A percentile compares a stretch with the other conserved stretches of the same genome.
Evolutionary conservation across 1,140 invertebrate species (phyloP).

Genomic region (Hydropsyche tenuis): DNA sequence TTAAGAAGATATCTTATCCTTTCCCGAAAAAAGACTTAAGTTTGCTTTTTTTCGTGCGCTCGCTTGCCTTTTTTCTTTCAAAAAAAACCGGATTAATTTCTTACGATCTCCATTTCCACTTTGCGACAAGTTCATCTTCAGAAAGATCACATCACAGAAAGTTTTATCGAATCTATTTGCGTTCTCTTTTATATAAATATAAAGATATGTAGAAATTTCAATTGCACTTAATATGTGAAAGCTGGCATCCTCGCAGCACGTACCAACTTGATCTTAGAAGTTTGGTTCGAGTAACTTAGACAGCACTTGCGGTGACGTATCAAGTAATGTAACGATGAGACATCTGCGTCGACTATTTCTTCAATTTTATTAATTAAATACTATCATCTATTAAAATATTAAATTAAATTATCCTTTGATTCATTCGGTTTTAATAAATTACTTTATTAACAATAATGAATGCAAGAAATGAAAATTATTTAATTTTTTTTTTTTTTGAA

Average conservation of each 20-base stretch:
- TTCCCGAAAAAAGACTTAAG: constrained; percentile 15
- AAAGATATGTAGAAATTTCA: constrained; percentile 11
- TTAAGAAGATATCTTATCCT: constrained; percentile 16
- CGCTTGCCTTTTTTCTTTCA: neutral
- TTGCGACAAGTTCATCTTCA: neutral
- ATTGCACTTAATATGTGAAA: constrained; percentile 28
- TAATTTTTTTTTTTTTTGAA: too few species aligned
- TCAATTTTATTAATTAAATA: neutral
- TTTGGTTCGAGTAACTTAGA: constrained; percentile 48
- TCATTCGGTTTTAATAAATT: too few species aligned
- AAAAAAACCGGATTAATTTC: too few species aligned
- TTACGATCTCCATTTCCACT: too few species aligned
- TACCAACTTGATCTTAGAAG: constrained; percentile 50
- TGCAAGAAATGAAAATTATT: too few species aligned
- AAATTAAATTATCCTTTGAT: constrained; percentile 3
- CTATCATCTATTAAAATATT: neutral
- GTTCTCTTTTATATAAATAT: neutral
- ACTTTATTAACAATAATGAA: too few species aligned
- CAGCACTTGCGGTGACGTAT: constrained; percentile 50
- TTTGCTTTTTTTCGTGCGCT: constrained; percentile 11
- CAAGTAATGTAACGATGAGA: constrained; percentile 46
- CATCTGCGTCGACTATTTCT: constrained; percentile 25
- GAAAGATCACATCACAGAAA: neutral
- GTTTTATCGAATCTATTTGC: neutral
- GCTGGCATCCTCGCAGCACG: constrained; percentile 28